Percentiles rank a stretch among this genome's conserved stretches.
phyloP scores from a whole-genome alignment of 2,888 invertebrate genomes.

The Drosophila atripex region DNA sequence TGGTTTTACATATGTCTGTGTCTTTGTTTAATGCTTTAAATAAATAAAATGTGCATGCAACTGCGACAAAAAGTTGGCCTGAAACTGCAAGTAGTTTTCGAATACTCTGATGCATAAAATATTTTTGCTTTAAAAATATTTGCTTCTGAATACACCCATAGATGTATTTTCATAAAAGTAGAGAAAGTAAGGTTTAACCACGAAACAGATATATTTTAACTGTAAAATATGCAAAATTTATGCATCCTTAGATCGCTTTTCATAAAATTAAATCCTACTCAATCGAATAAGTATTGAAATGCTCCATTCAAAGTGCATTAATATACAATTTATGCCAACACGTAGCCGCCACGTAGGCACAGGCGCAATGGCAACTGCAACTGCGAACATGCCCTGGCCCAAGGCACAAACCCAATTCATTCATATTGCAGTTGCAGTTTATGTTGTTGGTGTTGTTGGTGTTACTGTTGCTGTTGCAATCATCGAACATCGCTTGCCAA shows the following conservation, averaged over 20 bases:
- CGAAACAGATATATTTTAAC: no score
- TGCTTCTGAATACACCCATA: no score
- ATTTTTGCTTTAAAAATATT: no score
- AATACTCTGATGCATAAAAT: slow-evolving; percentile 8
- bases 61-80: slow-evolving; percentile 40
- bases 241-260: not conserved
- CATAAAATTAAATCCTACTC: not conserved
- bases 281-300: slow-evolving; percentile 3
- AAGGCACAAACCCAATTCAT: slow-evolving; percentile 72
- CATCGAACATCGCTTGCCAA: slow-evolving; percentile 76
- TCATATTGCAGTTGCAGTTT: slow-evolving; percentile 48
- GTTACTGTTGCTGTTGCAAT: slow-evolving; percentile 68
- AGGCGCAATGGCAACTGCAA: slow-evolving; percentile 9
- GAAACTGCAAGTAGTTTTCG: not conserved
- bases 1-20: slow-evolving; percentile 62
- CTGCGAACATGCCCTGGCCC: slow-evolving; percentile 50
- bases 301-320: slow-evolving; percentile 43
- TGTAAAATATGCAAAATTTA: not conserved
- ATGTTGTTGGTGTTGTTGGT: slow-evolving; percentile 25
- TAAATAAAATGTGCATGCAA: slow-evolving; percentile 67
- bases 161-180: no score
- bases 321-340: slow-evolving; percentile 70
- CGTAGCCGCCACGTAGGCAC: slow-evolving; percentile 73
- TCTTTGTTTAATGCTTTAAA: slow-evolving; percentile 79
- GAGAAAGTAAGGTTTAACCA: no score